Percentiles rank a stretch among this genome's conserved stretches.
These are phyloP conservation scores for Lycaon pictus DNA, from an alignment of 2,113 vertebrate genomes.

Conservation along the genomic window DNA sequence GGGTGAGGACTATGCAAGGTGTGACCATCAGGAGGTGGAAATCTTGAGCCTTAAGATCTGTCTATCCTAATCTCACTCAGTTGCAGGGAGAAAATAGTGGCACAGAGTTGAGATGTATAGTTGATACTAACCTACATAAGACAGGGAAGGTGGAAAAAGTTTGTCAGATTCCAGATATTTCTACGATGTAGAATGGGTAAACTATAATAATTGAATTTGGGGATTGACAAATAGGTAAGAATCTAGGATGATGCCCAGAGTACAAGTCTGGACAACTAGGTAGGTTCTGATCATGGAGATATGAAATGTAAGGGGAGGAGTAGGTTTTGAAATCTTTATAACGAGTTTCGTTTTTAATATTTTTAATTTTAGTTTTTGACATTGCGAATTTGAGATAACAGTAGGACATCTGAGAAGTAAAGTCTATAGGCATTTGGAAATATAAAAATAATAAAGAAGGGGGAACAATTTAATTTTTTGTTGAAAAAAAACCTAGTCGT, in stretches of 20 bases:
- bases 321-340: not conserved
- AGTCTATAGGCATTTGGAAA: not conserved
- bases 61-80: too few relatives aligned
- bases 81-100: not conserved
- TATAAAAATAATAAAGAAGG: not conserved
- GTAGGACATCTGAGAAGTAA: not conserved
- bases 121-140: not conserved
- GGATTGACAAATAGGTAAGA: not conserved
- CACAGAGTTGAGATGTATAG: not conserved
- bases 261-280: not conserved
- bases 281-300: too few relatives aligned
- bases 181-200: not conserved
- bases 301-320: not conserved
- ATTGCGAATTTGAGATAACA: not conserved
- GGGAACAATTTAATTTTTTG: not conserved
- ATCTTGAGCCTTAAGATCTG: not conserved
- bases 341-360: not conserved
- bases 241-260: not conserved
- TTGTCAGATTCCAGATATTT: not conserved
- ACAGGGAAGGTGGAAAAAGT: not conserved
- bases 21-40: not conserved
- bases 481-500: not conserved
- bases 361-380: not conserved
- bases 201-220: not conserved
- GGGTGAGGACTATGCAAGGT: not conserved